Base-by-base conservation (phyloP, 2,888 invertebrate genomes). In the Eudemis profundana region DNA sequence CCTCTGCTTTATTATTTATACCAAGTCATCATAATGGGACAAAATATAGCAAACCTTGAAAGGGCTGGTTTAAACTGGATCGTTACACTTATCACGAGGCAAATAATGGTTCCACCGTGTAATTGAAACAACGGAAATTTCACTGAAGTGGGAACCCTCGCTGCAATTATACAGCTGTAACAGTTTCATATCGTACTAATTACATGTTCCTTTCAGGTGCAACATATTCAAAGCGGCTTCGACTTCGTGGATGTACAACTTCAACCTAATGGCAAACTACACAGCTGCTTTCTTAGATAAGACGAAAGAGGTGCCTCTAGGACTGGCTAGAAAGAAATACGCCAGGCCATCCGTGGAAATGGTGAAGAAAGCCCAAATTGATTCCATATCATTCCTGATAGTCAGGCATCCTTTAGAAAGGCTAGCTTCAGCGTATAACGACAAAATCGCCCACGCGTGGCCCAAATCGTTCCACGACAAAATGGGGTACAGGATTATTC, bases 191-290 rank as follows among this genome's bases (percentile, higher is more conserved):
- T 8, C 29, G 15, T 21, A 17, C 17, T 44, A 14, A 36, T 40
- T 51, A 60, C 42, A 47, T 56, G 64, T 61, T 62, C 53, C 23
- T 76, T 81, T 29, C 81, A 94, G 94, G 94, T 96, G 96, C 82
- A 96, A 96, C 79, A 94, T 96, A 68, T 96, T 96, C 82, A 96
- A 96, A 92, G 96, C 96, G 4, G 96, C 96, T 2, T 97, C 97
- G n/a, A 96, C 97, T 15, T 97, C 97, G 0, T 97, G 97, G 97
- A 96, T 97, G 95, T 97, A 97, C 87, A 97, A 97, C 87, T 97
- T 97, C 87, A 97, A 97, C 85, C 88, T 96, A 59, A 94, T 97
- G 85, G 97, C 97, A 7, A 97, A 97, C 75, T 96, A 97, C 85
- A 94, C 95, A 65, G 94, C 96, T 8, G 94, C 94, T 59, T 97